These are phyloP conservation scores for Clepsis dumicolana DNA, from an alignment of 2,888 invertebrate genomes.

Conservation along the genomic window DNA sequence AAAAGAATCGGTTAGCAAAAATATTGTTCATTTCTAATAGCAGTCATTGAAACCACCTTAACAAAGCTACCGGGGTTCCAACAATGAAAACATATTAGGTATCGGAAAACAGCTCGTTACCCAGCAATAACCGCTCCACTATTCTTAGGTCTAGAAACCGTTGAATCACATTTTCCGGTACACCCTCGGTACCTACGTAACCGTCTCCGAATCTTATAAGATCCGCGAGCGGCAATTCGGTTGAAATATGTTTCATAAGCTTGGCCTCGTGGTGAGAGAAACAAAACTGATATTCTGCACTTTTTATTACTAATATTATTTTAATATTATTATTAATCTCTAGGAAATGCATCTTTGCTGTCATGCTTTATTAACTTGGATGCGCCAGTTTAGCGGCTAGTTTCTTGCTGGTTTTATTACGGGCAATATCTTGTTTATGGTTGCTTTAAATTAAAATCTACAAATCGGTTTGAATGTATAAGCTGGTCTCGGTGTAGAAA, in stretches of 20 bases:
- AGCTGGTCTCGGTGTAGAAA: neutral
- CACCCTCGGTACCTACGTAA: constrained; percentile 19
- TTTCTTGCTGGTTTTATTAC: constrained; percentile 8
- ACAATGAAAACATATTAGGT: constrained; percentile 41
- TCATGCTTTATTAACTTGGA: neutral
- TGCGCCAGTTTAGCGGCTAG: constrained; percentile 1
- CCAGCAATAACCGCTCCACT: constrained; percentile 35
- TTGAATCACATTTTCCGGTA: constrained; percentile 40
- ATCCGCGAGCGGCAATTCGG: constrained; percentile 54
- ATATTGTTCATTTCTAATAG: neutral
- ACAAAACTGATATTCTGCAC: constrained; percentile 49
- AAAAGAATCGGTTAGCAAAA: neutral
- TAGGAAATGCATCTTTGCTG: constrained; percentile 19
- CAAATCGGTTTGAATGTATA: neutral
- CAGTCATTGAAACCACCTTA: neutral
- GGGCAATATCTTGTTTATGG: neutral
- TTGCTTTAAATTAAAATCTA: neutral
- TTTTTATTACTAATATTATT: constrained; percentile 52
- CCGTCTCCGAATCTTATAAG: constrained; percentile 50
- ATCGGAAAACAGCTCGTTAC: constrained; percentile 40
- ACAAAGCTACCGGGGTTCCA: constrained; percentile 3
- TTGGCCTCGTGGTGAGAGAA: constrained; percentile 47
- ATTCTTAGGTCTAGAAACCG: constrained; percentile 36
- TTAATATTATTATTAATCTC: constrained; percentile 41
- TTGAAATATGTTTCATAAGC: constrained; percentile 65